Evolutionary conservation across 2,888 invertebrate species (phyloP).

Genomic region (Dromius quadrimaculatus): DNA sequence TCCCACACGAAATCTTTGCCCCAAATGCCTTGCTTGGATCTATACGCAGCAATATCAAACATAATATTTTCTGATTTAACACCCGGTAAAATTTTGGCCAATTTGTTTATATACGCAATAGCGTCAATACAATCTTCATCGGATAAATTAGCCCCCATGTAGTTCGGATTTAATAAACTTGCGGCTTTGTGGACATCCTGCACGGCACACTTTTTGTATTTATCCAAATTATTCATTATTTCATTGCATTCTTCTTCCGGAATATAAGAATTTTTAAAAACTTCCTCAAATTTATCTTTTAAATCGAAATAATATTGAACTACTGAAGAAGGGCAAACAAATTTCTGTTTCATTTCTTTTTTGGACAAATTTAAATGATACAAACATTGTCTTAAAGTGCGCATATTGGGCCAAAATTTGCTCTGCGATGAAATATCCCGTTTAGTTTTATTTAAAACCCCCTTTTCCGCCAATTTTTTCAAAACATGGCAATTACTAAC

Average conservation of each 20-base stretch:
- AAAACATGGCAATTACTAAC: background rate
- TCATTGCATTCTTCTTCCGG: background rate
- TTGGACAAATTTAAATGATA: too few species aligned
- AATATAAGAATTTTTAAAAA: background rate
- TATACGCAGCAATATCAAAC: conserved; percentile 22
- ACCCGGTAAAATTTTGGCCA: conserved; percentile 2
- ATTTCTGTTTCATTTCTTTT: conserved; percentile 7
- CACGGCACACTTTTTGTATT: background rate
- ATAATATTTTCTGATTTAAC: conserved; percentile 23
- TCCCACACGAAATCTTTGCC: conserved; percentile 3
- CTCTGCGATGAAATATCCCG: background rate
- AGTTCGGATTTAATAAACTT: conserved; percentile 8
- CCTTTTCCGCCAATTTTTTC: background rate
- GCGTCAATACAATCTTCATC: conserved; percentile 13
- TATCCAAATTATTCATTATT: background rate
- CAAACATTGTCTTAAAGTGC: background rate
- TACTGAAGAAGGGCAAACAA: background rate
- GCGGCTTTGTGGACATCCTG: conserved; percentile 24
- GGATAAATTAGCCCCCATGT: conserved; percentile 9
- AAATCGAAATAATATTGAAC: conserved; percentile 1
- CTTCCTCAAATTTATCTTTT: conserved; percentile 8
- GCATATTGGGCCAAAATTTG: conserved; percentile 4
- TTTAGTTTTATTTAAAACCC: background rate
- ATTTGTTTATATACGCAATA: conserved; percentile 6
- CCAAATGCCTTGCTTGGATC: conserved; percentile 24